phyloP scores from a whole-genome alignment of 2,888 invertebrate genomes.

The Pyrochroa serraticornis region DNA sequence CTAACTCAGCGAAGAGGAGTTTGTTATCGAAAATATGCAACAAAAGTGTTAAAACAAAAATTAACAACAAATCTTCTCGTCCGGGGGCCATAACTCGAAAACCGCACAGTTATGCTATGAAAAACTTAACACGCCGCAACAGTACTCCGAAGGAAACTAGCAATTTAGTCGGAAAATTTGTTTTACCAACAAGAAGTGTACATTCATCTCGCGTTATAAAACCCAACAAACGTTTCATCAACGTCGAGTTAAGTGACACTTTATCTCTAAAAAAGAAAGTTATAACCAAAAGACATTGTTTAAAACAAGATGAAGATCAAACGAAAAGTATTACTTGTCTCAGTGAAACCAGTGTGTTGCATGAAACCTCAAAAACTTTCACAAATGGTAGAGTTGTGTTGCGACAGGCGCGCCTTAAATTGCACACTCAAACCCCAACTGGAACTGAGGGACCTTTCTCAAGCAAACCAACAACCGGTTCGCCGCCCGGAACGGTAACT shows the following conservation, averaged over 20 bases:
- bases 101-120: constrained; percentile 34
- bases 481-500: constrained; percentile 69
- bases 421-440: constrained; percentile 60
- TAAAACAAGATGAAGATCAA: constrained; percentile 21
- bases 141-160: constrained; percentile 43
- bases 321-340: constrained; percentile 37
- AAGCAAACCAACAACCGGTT: constrained; percentile 57
- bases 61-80: constrained; percentile 34
- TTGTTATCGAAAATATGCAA: constrained; percentile 46
- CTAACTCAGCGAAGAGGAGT: constrained; percentile 45
- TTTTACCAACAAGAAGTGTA: constrained; percentile 79
- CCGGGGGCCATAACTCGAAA: constrained; percentile 36
- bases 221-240: constrained; percentile 84
- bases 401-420: constrained; percentile 70
- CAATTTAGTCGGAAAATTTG: constrained; percentile 67
- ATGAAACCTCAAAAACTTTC: constrained; percentile 55
- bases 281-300: constrained; percentile 42
- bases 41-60: constrained; percentile 41
- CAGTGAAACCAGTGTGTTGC: constrained; percentile 52
- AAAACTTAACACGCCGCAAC: constrained; percentile 31
- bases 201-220: constrained; percentile 87
- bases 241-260: constrained; percentile 59
- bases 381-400: constrained; percentile 71
- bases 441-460: constrained; percentile 74
- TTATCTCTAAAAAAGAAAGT: constrained; percentile 52